A percentile compares a stretch with the other conserved stretches of the same genome.
Conservation (phyloP, 2,888 invertebrate genomes). For the Latrodectus elegans region DNA sequence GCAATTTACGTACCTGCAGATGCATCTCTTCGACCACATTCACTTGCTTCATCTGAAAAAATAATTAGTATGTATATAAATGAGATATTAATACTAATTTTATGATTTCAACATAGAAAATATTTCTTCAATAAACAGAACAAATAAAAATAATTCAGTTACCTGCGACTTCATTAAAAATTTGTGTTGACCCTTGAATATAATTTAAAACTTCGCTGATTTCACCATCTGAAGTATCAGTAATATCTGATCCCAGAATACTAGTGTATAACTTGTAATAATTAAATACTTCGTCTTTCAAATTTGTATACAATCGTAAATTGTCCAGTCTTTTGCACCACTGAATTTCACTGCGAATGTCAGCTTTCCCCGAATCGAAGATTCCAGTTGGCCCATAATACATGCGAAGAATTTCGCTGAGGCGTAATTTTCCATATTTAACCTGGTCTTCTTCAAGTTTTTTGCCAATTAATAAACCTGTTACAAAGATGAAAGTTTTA, state of each 20-base stretch:
- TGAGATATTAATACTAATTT: too few relatives aligned
- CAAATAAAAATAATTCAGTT: background rate
- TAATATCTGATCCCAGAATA: background rate
- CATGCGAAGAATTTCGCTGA: slow-evolving; percentile 70
- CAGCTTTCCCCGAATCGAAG: background rate
- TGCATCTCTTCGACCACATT: background rate
- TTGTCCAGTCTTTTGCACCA: slow-evolving; percentile 43
- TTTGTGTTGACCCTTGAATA: slow-evolving; percentile 11
- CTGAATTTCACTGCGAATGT: background rate
- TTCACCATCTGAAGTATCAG: background rate
- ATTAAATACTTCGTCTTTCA: slow-evolving; percentile 9
- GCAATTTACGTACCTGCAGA: background rate
- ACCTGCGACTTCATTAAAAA: slow-evolving; percentile 32
- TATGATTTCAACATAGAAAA: too few relatives aligned
- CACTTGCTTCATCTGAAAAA: slow-evolving; percentile 11
- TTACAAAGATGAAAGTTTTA: background rate
- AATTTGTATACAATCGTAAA: background rate
- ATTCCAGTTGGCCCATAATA: slow-evolving; percentile 66
- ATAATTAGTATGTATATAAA: background rate
- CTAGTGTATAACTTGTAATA: slow-evolving; percentile 21
- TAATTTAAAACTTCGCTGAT: slow-evolving; percentile 4
- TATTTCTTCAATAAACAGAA: background rate
- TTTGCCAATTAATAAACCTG: slow-evolving; percentile 42
- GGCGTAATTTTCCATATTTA: slow-evolving; percentile 16
- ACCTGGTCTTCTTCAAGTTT: slow-evolving; percentile 22